These are phyloP conservation scores for Myiotriccus ornatus DNA, from an alignment of 2,797 vertebrate genomes.

Conservation along the genomic window DNA sequence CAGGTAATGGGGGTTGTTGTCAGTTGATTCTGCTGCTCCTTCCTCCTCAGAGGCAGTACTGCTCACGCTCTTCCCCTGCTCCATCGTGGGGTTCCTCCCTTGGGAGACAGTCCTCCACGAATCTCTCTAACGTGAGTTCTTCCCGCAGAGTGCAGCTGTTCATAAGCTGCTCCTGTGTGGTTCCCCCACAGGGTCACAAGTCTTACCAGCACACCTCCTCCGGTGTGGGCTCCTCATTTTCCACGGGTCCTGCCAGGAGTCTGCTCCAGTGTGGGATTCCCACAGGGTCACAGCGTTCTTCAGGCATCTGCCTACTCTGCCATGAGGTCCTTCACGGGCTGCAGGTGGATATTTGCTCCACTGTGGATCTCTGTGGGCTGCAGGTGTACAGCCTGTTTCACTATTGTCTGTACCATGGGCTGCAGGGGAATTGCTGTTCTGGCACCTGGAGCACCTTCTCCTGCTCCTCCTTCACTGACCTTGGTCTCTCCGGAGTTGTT, in stretches of 20 bases:
- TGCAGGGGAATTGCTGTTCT: not conserved
- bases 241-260: not conserved
- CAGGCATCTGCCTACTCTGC: not conserved
- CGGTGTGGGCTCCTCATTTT: not conserved
- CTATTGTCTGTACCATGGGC: not conserved
- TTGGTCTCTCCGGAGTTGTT: not conserved
- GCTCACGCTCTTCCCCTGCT: not conserved
- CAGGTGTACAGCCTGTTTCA: not conserved
- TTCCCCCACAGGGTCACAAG: not conserved
- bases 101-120: not conserved
- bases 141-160: not conserved
- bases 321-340: accelerated
- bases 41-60: not conserved
- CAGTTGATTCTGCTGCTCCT: not conserved
- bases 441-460: not conserved
- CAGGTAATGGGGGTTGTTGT: not conserved
- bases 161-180: not conserved
- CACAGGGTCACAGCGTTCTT: not conserved
- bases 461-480: not conserved
- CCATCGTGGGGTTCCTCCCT: accelerated
- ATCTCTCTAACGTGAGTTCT: not conserved
- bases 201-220: not conserved
- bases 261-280: not conserved
- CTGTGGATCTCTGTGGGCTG: not conserved
- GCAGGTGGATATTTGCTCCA: not conserved